Base-by-base conservation (phyloP, 2,888 invertebrate genomes). In the Ferdinandea cuprea region DNA sequence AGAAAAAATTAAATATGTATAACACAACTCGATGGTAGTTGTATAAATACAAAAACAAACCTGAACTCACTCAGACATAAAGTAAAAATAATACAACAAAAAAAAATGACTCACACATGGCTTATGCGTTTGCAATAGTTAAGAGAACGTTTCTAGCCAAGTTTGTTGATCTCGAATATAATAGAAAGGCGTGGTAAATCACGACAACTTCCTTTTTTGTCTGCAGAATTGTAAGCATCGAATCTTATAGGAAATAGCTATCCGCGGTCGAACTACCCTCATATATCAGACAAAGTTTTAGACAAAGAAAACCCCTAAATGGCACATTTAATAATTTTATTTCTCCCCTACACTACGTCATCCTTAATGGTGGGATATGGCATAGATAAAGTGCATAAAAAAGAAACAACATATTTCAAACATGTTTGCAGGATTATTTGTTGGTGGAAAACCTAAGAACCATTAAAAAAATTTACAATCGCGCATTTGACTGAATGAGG, bases 391-490 rank as follows among this genome's bases (percentile, higher is more conserved):
- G n/a, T 40, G 35, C 21, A 5, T 48, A 25, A 21, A 37, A 11
- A n/a, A 54, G 15, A 25, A 32, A 44, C 11, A 48, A 65, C 63
- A 44, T 25, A 56, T 58, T 13, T 17, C 42, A 21, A 59, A 50
- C 54, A 65, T 65, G 52, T 19, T 44, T 44, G 50, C 59, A 46
- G 72, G 58, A 66, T 78, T 66, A 72, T 72, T 40, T 37, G 50
- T n/a, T 30, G 13, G 42, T 50, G 30, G 40, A 32, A 65, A 63
- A 21, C 37, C 48, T 50, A 48, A 65, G 65, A 63, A 58, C 48
- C 72, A 78, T 73, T 73, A 65, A 66, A 59, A 44, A 3, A 44
- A 73, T 66, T 66, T 66, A 72, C 73, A 79, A 72, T 65, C 78
- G 50, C 30, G 50, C 30, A 58, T 56, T 63, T 63, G 48, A 40